These are phyloP conservation scores for Xiphophorus couchianus DNA, from an alignment of 2,113 vertebrate species.

Conservation along the genomic window DNA sequence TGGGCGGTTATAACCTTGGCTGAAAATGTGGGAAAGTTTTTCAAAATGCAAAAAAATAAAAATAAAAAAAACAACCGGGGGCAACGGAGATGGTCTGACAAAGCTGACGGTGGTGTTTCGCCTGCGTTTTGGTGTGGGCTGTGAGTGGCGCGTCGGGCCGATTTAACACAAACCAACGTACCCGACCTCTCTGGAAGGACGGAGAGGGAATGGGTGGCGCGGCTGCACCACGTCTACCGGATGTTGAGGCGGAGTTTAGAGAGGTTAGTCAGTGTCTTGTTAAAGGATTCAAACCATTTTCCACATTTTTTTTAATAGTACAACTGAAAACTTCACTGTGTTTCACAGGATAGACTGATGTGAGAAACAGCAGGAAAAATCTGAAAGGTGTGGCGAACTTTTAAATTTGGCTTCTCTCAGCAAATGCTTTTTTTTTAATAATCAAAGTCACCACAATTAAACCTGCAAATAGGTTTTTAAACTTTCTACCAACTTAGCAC, in stretches of 20 bases:
- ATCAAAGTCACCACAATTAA: not conserved
- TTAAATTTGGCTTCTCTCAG: not conserved
- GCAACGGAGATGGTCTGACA: slow-evolving; percentile 64
- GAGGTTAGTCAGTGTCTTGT: slow-evolving; percentile 19
- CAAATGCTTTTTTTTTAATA: no score
- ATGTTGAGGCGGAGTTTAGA: slow-evolving; percentile 39
- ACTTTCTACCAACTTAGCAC: not conserved
- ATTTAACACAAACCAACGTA: slow-evolving; percentile 52
- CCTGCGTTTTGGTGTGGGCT: slow-evolving; percentile 38
- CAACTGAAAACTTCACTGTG: not conserved
- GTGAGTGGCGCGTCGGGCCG: slow-evolving; percentile 23
- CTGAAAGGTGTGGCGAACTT: not conserved
- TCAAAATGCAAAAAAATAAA: slow-evolving; percentile 70
- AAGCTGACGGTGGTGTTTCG: slow-evolving; percentile 65
- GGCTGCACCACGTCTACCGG: slow-evolving; percentile 46
- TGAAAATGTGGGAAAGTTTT: slow-evolving; percentile 78
- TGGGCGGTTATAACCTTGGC: slow-evolving; percentile 71
- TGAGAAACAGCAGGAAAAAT: not conserved
- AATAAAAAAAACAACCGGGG: not conserved
- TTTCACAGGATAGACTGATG: not conserved
- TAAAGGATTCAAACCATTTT: not conserved
- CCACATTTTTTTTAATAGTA: no score
- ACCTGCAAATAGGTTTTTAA: not conserved
- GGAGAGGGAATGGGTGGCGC: slow-evolving; percentile 1
- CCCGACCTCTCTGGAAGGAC: slow-evolving; percentile 63